A percentile compares a stretch with the other conserved stretches of the same genome.
Evolutionary conservation across 2,797 vertebrate genomes (phyloP).

Genomic region (Microchirus variegatus): DNA sequence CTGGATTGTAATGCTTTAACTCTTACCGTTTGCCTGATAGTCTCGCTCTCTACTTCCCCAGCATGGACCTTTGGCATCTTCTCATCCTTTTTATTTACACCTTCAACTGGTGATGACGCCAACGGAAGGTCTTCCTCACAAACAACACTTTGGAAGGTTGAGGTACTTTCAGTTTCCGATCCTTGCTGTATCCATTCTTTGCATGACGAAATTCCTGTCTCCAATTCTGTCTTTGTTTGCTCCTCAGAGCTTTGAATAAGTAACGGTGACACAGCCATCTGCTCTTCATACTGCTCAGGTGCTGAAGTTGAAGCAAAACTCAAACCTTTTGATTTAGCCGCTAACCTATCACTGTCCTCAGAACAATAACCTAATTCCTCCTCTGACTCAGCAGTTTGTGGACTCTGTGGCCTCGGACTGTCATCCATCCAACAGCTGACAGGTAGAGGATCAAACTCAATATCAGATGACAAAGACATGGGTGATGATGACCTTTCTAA

Average conservation of each 20-base stretch:
- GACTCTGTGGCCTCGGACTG: conserved; percentile 60
- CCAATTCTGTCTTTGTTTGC: conserved; percentile 10
- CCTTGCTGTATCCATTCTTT: conserved; percentile 11
- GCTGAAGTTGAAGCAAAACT: conserved; percentile 46
- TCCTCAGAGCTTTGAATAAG: conserved; percentile 14
- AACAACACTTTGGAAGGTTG: conserved; percentile 19
- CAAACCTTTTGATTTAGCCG: conserved; percentile 29
- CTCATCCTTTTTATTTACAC: conserved; percentile 39
- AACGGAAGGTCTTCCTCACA: conserved; percentile 38
- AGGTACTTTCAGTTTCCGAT: conserved; percentile 19
- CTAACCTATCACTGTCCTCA: conserved; percentile 10
- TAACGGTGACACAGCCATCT: background rate
- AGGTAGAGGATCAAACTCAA: conserved; percentile 61
- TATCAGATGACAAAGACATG: conserved; percentile 68
- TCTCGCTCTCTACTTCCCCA: conserved; percentile 76
- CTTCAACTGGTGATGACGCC: conserved; percentile 70
- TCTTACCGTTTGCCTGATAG: conserved; percentile 84
- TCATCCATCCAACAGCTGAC: conserved; percentile 69
- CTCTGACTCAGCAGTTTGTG: conserved; percentile 62
- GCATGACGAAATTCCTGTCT: conserved; percentile 18
- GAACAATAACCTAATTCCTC: conserved; percentile 35
- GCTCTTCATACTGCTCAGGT: background rate
- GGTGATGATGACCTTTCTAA: conserved; percentile 64
- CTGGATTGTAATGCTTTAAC: conserved; percentile 65
- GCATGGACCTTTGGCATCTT: conserved; percentile 37